phyloP scores from a whole-genome alignment of 2,888 invertebrate genomes.

The Hydrotaea diabolus region DNA sequence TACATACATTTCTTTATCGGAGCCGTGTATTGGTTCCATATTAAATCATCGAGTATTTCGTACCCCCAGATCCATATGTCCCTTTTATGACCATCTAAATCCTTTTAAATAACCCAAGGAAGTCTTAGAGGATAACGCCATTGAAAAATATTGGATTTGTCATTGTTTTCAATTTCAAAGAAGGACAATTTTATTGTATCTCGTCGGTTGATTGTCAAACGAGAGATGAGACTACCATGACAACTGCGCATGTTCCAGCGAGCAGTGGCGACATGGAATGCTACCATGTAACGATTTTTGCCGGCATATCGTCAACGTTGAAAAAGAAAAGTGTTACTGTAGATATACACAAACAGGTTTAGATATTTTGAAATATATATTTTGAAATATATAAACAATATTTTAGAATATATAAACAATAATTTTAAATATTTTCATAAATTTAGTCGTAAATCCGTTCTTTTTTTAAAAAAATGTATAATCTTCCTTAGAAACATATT shows the following conservation, averaged over 20 bases:
- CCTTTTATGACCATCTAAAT: no score
- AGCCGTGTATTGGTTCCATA: no score
- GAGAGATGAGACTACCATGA: not conserved
- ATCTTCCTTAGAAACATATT: not conserved
- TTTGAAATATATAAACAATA: no score
- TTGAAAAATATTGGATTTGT: not conserved
- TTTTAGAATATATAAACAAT: no score
- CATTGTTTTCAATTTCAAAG: constrained; percentile 11
- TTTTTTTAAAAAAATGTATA: no score
- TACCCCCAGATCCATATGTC: no score
- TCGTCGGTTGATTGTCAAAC: constrained; percentile 28
- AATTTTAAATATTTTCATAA: no score
- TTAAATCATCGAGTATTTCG: no score
- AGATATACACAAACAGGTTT: not conserved
- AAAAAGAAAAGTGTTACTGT: not conserved
- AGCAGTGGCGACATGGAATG: constrained; percentile 18
- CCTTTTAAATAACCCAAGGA: not conserved
- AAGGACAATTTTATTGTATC: constrained; percentile 42
- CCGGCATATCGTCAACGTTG: constrained; percentile 43
- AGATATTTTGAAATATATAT: no score
- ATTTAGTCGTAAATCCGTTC: no score
- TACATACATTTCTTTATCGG: no score
- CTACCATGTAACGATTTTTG: constrained; percentile 52
- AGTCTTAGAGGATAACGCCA: not conserved
- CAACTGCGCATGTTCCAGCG: constrained; percentile 62